A percentile compares a stretch with the other conserved stretches of the same genome.
These are phyloP conservation scores for Embidobia sp. DNA, from an alignment of 2,888 invertebrate species.

Conservation along the genomic window DNA sequence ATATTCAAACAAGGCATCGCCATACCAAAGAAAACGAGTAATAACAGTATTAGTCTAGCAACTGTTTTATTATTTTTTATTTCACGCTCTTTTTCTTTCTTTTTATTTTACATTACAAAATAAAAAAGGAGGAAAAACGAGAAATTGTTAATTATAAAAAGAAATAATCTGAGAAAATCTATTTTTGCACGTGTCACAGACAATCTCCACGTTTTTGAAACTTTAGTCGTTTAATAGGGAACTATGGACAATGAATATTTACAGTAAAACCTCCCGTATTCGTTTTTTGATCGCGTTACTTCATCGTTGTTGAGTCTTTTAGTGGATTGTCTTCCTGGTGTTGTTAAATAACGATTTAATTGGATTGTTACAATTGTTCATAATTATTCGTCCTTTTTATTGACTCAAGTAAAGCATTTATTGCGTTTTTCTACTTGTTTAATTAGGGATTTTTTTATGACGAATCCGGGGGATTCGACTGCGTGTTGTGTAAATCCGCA, in stretches of 20 bases:
- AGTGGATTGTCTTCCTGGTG: constrained; percentile 5
- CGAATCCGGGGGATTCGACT: constrained; percentile 14
- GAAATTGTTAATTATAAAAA: neutral
- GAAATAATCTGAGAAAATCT: constrained; percentile 17
- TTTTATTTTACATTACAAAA: neutral
- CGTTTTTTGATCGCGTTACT: no score
- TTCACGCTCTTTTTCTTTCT: neutral
- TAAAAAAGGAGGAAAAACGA: neutral
- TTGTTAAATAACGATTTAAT: constrained; percentile 8
- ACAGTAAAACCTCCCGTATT: no score
- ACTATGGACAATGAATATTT: no score
- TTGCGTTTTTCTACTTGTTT: no score
- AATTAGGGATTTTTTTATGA: neutral
- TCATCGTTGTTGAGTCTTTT: no score
- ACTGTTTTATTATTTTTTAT: neutral
- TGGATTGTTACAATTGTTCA: constrained; percentile 2
- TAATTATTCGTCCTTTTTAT: neutral
- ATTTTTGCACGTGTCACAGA: constrained; percentile 29
- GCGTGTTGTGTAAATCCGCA: neutral
- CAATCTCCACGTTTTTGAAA: neutral
- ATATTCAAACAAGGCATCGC: constrained; percentile 9
- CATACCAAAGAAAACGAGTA: constrained; percentile 32
- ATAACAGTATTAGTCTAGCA: constrained; percentile 40
- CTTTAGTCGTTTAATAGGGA: neutral
- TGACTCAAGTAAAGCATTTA: neutral